A percentile compares a stretch with the other conserved stretches of the same genome.
Conservation (phyloP, 2,113 vertebrate genomes). For the Chaenogobius annularis region DNA sequence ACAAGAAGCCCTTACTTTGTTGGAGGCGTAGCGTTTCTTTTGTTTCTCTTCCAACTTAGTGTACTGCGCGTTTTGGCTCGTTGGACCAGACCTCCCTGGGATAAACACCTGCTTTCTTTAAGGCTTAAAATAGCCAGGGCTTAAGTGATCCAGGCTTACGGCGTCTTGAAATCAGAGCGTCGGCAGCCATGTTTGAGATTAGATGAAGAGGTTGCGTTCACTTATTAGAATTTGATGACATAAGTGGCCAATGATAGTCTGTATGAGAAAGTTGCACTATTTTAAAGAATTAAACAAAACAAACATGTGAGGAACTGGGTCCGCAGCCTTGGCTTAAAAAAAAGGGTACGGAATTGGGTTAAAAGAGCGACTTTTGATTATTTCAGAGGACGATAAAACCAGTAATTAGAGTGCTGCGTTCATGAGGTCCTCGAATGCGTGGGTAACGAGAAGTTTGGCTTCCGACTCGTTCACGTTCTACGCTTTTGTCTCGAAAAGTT, state of each 20-base stretch:
- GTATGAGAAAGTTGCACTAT: neutral
- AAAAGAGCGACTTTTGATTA: no score
- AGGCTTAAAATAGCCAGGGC: constrained; percentile 1
- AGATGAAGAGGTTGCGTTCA: neutral
- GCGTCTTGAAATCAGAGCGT: neutral
- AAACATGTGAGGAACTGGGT: no score
- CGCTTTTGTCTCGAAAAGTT: no score
- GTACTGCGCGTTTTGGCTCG: neutral
- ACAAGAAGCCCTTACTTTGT: neutral
- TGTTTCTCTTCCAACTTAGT: constrained; percentile 4
- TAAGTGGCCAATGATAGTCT: neutral
- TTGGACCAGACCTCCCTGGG: neutral
- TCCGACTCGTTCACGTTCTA: no score
- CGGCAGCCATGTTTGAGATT: neutral
- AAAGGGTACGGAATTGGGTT: no score
- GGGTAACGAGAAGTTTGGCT: no score
- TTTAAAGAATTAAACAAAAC: no score
- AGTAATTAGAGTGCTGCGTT: no score
- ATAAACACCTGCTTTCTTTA: constrained; percentile 9
- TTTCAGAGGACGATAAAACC: no score
- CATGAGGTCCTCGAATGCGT: no score
- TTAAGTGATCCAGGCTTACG: constrained; percentile 2
- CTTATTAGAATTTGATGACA: neutral
- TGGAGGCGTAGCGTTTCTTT: neutral
- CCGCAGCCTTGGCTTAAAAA: no score